Evolutionary conservation across 2,113 vertebrate species (phyloP).

Genomic region (Saguinus imperator): DNA sequence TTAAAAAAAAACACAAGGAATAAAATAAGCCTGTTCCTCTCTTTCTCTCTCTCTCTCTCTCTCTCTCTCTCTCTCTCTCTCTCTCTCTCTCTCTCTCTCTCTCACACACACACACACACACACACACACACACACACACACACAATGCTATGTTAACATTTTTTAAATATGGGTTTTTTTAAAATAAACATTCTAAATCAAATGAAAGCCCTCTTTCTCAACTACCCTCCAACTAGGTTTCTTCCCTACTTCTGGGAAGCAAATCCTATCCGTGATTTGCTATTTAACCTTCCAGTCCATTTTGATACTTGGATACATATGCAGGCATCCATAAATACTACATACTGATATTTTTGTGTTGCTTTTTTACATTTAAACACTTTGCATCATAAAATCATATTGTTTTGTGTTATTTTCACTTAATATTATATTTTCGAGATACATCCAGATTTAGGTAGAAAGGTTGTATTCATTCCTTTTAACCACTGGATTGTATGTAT

Average conservation of each 20-base stretch:
- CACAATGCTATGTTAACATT: neutral
- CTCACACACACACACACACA: too few species aligned
- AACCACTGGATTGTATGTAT: neutral
- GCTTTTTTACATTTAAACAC: conserved; percentile 43
- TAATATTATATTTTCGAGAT: neutral
- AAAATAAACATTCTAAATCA: neutral
- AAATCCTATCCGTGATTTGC: neutral
- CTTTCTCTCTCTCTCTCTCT: neutral
- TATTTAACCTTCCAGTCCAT: neutral
- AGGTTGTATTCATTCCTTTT: neutral
- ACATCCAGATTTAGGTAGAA: neutral
- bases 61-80: neutral
- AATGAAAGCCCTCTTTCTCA: neutral
- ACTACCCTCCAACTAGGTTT: neutral
- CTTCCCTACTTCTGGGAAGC: neutral
- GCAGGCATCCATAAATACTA: neutral
- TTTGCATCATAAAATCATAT: neutral
- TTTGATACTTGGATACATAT: neutral
- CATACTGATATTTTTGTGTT: neutral
- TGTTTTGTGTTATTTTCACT: neutral
- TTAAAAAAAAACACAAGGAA: neutral
- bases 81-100: neutral
- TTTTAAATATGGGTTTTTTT: neutral
- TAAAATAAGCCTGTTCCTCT: neutral
- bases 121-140: neutral